These are phyloP conservation scores for Melanotaenia trifasciata DNA, from an alignment of 2,797 vertebrate species.

Conservation along the genomic window DNA sequence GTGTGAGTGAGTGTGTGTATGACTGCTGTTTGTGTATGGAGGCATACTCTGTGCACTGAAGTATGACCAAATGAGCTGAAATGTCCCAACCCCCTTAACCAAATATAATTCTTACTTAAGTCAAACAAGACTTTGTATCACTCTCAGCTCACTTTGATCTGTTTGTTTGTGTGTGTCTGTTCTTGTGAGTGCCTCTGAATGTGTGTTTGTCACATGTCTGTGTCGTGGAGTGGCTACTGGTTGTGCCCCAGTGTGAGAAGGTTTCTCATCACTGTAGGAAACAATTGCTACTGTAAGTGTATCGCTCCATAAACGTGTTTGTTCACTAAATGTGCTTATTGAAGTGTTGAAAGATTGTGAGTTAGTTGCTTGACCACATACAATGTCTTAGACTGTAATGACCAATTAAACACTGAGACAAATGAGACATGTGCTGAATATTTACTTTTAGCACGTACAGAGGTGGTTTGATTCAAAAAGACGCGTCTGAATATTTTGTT, in stretches of 20 bases:
- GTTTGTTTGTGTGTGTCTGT: conserved; percentile 41
- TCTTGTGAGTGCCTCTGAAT: conserved; percentile 44
- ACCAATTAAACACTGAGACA: conserved; percentile 59
- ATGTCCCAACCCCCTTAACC: conserved; percentile 41
- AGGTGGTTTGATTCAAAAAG: conserved; percentile 50
- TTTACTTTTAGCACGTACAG: conserved; percentile 74
- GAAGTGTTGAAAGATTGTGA: conserved; percentile 66
- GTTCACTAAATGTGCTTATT: conserved; percentile 65
- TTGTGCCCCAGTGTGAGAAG: conserved; percentile 52
- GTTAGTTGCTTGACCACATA: conserved; percentile 60
- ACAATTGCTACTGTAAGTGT: conserved; percentile 56
- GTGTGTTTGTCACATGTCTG: conserved; percentile 52
- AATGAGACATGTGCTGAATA: conserved; percentile 71
- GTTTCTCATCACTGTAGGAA: conserved; percentile 56
- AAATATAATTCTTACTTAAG: conserved; percentile 58
- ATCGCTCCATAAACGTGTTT: conserved; percentile 55
- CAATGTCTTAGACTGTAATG: conserved; percentile 53
- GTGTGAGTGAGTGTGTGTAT: conserved; percentile 33
- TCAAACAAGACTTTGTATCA: conserved; percentile 39
- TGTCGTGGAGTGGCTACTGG: conserved; percentile 59
- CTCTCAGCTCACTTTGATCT: conserved; percentile 44
- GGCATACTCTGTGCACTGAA: conserved; percentile 17
- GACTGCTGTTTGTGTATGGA: background rate
- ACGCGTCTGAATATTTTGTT: conserved; percentile 47
- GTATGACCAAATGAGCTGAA: conserved; percentile 35